Percentiles rank a stretch among this genome's conserved stretches.
Conservation (phyloP, 1,140 invertebrate species). For the Spodoptera frugiperda region DNA sequence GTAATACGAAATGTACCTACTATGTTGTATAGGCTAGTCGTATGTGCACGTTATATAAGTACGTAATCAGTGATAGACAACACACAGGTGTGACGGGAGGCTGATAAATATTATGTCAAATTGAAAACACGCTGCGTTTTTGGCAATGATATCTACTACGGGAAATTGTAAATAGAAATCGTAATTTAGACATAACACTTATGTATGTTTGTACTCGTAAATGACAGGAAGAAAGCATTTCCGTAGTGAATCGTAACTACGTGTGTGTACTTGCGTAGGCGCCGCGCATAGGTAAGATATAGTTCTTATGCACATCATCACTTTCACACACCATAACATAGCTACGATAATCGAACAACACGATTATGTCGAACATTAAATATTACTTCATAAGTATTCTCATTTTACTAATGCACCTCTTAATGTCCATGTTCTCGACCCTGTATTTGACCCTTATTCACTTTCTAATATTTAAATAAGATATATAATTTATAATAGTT, state of each 20-base stretch:
- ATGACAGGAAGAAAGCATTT: constrained; percentile 39
- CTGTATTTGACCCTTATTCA: constrained; percentile 6
- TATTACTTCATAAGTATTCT: not conserved
- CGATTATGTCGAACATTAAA: not conserved
- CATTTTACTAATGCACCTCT: not conserved
- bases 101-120: constrained; percentile 39
- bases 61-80: constrained; percentile 36
- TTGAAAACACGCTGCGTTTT: constrained; percentile 32
- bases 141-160: constrained; percentile 39
- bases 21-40: not conserved
- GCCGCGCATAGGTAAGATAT: not conserved
- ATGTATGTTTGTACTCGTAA: not conserved
- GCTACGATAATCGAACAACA: not conserved
- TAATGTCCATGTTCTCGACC: not conserved
- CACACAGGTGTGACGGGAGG: constrained; percentile 31
- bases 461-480: constrained; percentile 38
- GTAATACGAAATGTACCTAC: constrained; percentile 13
- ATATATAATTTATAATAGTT: constrained; percentile 31
- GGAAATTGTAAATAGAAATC: constrained; percentile 34
- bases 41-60: not conserved
- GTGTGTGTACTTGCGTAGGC: not conserved
- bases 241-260: constrained; percentile 25
- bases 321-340: constrained; percentile 23
- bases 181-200: constrained; percentile 24
- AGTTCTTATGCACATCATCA: constrained; percentile 23